Percentiles rank a stretch among this genome's conserved stretches.
Evolutionary conservation across 2,888 invertebrate genomes (phyloP).

Genomic region (Isoperla grammatica): DNA sequence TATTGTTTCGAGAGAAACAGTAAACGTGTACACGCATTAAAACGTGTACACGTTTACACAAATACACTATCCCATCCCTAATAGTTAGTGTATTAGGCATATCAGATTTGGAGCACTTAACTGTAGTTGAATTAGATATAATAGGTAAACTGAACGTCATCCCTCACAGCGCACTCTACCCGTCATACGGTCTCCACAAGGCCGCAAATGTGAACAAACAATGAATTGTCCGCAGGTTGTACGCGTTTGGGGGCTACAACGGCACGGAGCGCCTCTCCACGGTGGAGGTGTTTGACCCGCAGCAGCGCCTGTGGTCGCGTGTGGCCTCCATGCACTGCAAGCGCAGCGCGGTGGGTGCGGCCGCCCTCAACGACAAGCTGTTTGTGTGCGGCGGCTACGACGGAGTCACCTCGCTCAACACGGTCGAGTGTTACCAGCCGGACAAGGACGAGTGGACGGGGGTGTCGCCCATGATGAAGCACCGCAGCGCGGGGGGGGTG

Average conservation of each 20-base stretch:
- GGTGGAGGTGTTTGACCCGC: conserved; percentile 78
- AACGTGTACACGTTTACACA: no score
- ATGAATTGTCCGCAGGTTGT: no score
- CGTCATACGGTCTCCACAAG: no score
- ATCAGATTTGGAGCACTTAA: no score
- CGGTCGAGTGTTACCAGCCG: conserved; percentile 76
- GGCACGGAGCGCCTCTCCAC: conserved; percentile 74
- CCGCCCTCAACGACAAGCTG: conserved; percentile 69
- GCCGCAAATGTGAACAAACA: no score
- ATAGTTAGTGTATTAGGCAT: no score
- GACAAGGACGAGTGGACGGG: conserved; percentile 67
- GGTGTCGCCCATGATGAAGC: conserved; percentile 65
- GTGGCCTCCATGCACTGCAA: conserved; percentile 76
- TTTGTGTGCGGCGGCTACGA: conserved; percentile 85
- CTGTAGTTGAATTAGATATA: no score
- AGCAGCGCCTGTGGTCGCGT: conserved; percentile 64
- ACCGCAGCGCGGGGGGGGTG: conserved; percentile 66
- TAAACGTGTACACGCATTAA: no score
- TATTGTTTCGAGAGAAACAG: no score
- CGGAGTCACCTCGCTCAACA: conserved; percentile 74
- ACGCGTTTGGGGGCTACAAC: conserved; percentile 81
- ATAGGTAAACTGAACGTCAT: no score
- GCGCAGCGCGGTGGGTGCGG: conserved; percentile 74
- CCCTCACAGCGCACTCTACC: no score
- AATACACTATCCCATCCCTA: no score